These are phyloP conservation scores for Dromiciops gliroides DNA, from an alignment of 2,113 vertebrate genomes.

Conservation along the genomic window DNA sequence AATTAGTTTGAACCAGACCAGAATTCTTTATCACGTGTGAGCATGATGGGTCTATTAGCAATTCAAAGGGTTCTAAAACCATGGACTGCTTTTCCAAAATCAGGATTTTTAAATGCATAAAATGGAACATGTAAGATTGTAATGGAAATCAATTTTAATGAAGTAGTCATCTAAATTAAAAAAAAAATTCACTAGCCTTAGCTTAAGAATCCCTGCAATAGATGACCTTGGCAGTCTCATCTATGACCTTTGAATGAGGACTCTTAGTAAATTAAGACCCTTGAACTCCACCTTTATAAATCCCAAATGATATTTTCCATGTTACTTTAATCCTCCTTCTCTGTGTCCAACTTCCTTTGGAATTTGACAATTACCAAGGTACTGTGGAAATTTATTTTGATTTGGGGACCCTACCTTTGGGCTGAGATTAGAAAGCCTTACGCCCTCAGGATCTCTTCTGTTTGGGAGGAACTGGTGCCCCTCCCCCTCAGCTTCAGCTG, in stretches of 20 bases:
- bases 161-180: neutral
- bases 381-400: too few species aligned
- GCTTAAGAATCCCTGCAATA: neutral
- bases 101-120: neutral
- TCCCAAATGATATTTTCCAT: neutral
- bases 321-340: neutral
- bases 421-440: too few species aligned
- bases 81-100: neutral
- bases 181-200: neutral
- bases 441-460: too few species aligned
- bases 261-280: neutral
- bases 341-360: neutral
- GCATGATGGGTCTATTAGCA: neutral
- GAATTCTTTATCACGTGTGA: neutral
- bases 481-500: too few species aligned
- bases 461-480: too few species aligned
- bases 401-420: too few species aligned
- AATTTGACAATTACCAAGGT: neutral
- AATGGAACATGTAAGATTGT: neutral
- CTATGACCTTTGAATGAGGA: neutral
- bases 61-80: neutral
- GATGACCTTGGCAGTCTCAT: neutral
- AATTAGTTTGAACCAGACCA: neutral
- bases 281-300: neutral
- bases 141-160: neutral